A percentile compares a stretch with the other conserved stretches of the same genome.
Conservation (phyloP, 2,797 vertebrate species). For the Parambassis ranga region DNA sequence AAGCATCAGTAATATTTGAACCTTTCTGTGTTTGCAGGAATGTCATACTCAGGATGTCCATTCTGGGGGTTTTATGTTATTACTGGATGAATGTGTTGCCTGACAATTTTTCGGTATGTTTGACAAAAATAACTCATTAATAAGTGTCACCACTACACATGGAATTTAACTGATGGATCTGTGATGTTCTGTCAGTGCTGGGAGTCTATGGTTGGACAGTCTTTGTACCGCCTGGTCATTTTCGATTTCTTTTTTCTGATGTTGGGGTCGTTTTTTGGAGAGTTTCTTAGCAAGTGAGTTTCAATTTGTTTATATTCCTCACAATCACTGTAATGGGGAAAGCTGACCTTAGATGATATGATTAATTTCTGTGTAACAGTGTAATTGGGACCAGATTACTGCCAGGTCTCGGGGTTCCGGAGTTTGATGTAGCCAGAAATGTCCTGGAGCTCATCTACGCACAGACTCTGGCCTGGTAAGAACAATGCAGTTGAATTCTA, state of each 20-base stretch:
- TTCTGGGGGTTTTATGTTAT: slow-evolving; percentile 91
- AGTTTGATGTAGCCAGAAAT: slow-evolving; percentile 94
- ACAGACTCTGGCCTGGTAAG: slow-evolving; percentile 93
- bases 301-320: neutral
- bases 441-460: slow-evolving; percentile 93
- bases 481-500: slow-evolving; percentile 1
- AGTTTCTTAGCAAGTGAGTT: slow-evolving; percentile 92
- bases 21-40: slow-evolving; percentile 76
- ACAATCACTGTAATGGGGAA: neutral
- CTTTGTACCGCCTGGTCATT: slow-evolving; percentile 90
- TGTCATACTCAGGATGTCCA: slow-evolving; percentile 87
- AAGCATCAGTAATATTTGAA: neutral
- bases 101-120: slow-evolving; percentile 54
- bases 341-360: neutral
- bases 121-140: neutral
- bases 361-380: slow-evolving; percentile 63
- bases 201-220: slow-evolving; percentile 92
- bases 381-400: slow-evolving; percentile 83
- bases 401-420: slow-evolving; percentile 81
- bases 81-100: slow-evolving; percentile 87
- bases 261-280: slow-evolving; percentile 90
- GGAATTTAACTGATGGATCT: neutral
- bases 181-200: slow-evolving; percentile 86
- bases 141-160: too few species aligned
- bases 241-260: slow-evolving; percentile 92